Percentiles rank a stretch among this genome's conserved stretches.
Conservation (phyloP, 2,113 vertebrate genomes). For the Eptesicus fuscus region DNA sequence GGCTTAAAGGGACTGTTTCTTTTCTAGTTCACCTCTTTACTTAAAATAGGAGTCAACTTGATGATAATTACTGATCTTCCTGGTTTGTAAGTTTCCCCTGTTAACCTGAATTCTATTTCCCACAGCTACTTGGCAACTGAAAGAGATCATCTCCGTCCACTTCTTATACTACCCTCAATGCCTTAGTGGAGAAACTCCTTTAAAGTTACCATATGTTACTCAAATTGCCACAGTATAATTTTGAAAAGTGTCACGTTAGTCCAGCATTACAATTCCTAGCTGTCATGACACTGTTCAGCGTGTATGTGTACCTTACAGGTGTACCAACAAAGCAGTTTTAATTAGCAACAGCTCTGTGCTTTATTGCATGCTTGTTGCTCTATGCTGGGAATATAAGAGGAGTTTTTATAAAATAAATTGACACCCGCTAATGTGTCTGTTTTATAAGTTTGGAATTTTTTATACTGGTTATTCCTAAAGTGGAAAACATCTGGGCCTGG, state of each 20-base stretch:
- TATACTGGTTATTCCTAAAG: not conserved
- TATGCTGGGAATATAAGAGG: not conserved
- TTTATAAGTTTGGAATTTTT: not conserved
- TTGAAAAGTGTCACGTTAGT: not conserved
- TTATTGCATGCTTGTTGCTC: not conserved
- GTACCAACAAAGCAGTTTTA: not conserved
- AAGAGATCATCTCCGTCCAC: not conserved
- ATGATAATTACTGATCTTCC: not conserved
- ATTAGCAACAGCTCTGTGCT: not conserved
- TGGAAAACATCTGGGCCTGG: not conserved
- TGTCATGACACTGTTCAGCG: not conserved
- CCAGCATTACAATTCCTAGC: not conserved
- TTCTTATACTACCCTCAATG: constrained; percentile 16
- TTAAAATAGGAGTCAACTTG: not conserved
- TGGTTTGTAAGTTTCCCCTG: not conserved
- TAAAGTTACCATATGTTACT: not conserved
- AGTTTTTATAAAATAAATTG: constrained; percentile 8
- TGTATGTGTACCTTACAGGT: not conserved
- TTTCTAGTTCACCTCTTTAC: not conserved
- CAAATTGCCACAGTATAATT: not conserved
- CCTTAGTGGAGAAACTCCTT: not conserved
- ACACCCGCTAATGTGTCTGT: not conserved
- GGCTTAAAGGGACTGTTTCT: not conserved
- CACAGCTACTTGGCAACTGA: not conserved
- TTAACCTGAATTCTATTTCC: constrained; percentile 5